These are phyloP conservation scores for Invenusta paracnida DNA, from an alignment of 2,888 invertebrate species.

Conservation along the genomic window DNA sequence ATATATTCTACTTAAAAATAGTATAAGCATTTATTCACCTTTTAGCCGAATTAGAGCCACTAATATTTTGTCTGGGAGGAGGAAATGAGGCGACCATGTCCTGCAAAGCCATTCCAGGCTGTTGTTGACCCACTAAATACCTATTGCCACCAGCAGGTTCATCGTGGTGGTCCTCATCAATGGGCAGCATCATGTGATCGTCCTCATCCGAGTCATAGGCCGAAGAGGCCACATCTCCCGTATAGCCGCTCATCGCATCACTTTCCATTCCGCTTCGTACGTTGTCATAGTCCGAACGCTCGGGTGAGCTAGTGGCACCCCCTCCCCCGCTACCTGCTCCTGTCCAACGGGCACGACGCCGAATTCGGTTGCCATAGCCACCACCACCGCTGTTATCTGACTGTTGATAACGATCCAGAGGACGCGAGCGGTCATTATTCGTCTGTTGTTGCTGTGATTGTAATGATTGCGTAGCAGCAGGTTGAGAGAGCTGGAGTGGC, in stretches of 20 bases:
- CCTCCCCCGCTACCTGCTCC: background rate
- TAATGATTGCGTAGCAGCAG: background rate
- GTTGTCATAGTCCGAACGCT: conserved; percentile 35
- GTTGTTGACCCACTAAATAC: background rate
- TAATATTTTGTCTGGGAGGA: background rate
- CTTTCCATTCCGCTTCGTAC: conserved; percentile 34
- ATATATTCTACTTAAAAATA: too few relatives aligned
- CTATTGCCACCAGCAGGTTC: background rate
- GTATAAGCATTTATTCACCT: too few relatives aligned
- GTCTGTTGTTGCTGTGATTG: background rate
- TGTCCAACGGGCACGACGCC: background rate
- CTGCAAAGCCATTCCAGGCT: background rate
- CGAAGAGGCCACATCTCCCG: conserved; percentile 40
- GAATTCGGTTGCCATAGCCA: background rate
- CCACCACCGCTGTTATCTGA: background rate
- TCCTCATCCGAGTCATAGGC: conserved; percentile 36
- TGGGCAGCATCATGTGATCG: background rate
- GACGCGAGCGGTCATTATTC: background rate
- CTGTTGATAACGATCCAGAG: background rate
- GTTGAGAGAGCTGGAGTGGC: background rate
- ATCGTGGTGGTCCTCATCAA: too few relatives aligned
- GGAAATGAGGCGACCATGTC: background rate
- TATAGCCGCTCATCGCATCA: conserved; percentile 39
- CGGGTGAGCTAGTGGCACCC: conserved; percentile 24
- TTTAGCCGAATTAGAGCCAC: background rate